These are phyloP conservation scores for Agrochola macilenta DNA, from an alignment of 2,888 invertebrate genomes.

Conservation along the genomic window DNA sequence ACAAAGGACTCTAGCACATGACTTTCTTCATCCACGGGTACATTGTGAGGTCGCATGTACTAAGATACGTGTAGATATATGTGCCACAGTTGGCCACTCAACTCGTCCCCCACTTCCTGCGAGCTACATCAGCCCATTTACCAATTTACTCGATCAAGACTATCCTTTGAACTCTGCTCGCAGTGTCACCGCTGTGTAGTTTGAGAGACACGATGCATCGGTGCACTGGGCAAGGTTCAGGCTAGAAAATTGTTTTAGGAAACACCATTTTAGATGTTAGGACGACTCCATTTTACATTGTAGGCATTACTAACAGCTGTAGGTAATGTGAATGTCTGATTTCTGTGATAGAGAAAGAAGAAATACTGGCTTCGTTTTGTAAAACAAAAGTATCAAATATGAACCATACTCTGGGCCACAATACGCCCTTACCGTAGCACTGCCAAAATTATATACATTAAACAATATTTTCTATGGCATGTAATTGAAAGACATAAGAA, in stretches of 20 bases:
- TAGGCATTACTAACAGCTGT: neutral
- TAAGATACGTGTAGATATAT: constrained; percentile 17
- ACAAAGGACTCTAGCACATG: neutral
- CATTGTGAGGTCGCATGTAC: constrained; percentile 33
- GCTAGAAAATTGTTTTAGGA: constrained; percentile 12
- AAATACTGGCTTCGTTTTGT: neutral
- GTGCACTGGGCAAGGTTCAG: constrained; percentile 43
- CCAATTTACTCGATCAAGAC: constrained; percentile 82
- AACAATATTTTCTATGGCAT: neutral
- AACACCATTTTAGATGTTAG: neutral
- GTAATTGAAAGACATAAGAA: neutral
- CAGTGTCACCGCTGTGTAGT: constrained; percentile 63
- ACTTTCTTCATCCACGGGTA: constrained; percentile 47
- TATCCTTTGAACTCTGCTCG: constrained; percentile 68
- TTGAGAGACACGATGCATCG: constrained; percentile 39
- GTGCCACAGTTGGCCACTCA: constrained; percentile 61
- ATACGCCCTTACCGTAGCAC: neutral
- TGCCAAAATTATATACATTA: no score
- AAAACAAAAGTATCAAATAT: neutral
- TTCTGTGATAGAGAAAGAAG: neutral
- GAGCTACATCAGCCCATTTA: constrained; percentile 77
- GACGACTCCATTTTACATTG: neutral
- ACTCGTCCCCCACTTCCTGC: constrained; percentile 83
- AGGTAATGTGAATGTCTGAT: neutral
- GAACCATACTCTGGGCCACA: neutral